Evolutionary conservation across 2,797 vertebrate genomes (phyloP), one percentile per base, ranked within the genome.

Genomic region (Pangasius larnaudii): DNA sequence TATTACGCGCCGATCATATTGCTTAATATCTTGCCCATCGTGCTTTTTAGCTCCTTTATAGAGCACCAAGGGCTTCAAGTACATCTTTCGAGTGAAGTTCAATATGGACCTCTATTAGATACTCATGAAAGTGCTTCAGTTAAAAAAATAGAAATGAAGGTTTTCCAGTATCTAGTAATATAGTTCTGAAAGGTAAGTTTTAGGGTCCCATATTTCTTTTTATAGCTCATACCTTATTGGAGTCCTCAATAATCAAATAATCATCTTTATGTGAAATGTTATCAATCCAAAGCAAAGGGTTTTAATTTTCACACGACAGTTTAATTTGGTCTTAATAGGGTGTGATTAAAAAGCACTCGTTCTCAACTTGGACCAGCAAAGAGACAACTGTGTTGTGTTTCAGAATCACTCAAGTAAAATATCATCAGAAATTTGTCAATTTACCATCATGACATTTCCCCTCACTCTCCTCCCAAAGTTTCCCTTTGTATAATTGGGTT

Each of bases 1-100:
- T 97, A 97, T 97, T 97, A 96, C 95, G 96, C 96, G 95, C 96
- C 96, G 96, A 96, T 96, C 96, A 94, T 97, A 96, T 96, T 96
- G 96, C 95, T 96, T 95, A 95, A 95, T 97, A 96, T 96, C 96
- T 96, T 93, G 94, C 96, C 96, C 96, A 95, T 96, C 95, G 96
- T 95, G 94, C 74, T 89, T 87, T 87, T 90, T 85, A 89, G 82
- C 33, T 63, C 77, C 67, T 61, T 88, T 90, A 87, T 82, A 77
- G 81, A 90, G 75, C 77, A 90, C 87, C 69, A 24, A 88, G 82
- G 89, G 69, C 86, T 90, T 82, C 18, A 24, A 87, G 83, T 86
- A 80, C 72, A 65, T 71, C 69, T 78, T 85, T 79, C 33, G 65
- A 85, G 82, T 72, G 67, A 87, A 85, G 85, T 69, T 87, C 86